A percentile compares a stretch with the other conserved stretches of the same genome.
These are phyloP conservation scores for Drosophila robusta DNA, from an alignment of 2,888 invertebrate species.

Conservation along the genomic window DNA sequence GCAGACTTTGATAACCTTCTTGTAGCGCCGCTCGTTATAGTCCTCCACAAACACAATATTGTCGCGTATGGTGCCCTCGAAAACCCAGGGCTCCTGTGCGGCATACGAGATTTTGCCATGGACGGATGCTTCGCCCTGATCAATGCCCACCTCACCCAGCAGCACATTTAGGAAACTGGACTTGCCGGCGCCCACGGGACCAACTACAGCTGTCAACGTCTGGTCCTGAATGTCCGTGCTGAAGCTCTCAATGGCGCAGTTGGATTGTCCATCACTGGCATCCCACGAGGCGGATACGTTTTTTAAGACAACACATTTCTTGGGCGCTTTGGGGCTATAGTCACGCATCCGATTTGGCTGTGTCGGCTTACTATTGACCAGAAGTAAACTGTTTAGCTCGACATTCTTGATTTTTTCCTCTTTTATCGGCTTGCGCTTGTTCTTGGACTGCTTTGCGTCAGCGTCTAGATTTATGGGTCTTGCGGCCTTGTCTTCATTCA, in stretches of 20 bases:
- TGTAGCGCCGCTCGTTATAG: constrained; percentile 87
- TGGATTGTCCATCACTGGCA: constrained; percentile 72
- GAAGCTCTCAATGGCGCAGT: constrained; percentile 83
- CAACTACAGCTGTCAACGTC: constrained; percentile 87
- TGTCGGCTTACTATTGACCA: constrained; percentile 35
- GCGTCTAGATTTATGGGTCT: constrained; percentile 70
- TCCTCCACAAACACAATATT: constrained; percentile 95
- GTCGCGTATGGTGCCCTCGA: constrained; percentile 92
- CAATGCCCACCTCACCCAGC: constrained; percentile 89
- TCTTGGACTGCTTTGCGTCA: constrained; percentile 82
- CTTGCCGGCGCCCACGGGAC: constrained; percentile 91
- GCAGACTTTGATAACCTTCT: constrained; percentile 87
- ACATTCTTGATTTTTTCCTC: constrained; percentile 49
- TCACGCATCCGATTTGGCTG: constrained; percentile 48
- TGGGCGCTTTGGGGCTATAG: constrained; percentile 63
- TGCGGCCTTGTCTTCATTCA: constrained; percentile 81
- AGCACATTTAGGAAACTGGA: constrained; percentile 90
- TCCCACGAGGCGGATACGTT: constrained; percentile 87
- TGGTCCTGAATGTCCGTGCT: constrained; percentile 85
- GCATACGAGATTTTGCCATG: constrained; percentile 90
- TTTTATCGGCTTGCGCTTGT: constrained; percentile 45
- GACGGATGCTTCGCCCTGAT: constrained; percentile 87
- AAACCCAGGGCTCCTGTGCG: constrained; percentile 94
- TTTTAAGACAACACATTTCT: constrained; percentile 84
- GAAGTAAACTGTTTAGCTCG: constrained; percentile 53